Evolutionary conservation across 2,797 vertebrate species (phyloP), one percentile per base, ranked within the genome.

Genomic region (Mionectes olivaceus): DNA sequence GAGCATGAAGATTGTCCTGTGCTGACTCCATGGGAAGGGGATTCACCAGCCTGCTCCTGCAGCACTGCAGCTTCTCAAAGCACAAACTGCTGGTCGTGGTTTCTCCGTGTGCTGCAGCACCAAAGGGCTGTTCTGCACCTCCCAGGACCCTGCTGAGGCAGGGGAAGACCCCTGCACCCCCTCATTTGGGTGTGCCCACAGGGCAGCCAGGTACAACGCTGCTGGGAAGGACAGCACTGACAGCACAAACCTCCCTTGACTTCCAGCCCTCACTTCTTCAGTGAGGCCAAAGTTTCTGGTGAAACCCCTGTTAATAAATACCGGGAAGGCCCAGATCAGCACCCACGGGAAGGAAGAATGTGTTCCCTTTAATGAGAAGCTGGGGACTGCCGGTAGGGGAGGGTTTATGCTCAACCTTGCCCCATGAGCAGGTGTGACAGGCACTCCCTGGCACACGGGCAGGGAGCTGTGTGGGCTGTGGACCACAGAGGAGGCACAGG

Each of bases 201-300:
- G 44, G n/a, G 35, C 30, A n/a, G 7, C 33, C 32, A 52, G n/a
- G 5, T 3, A 4, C 0, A 1, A 3, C 0, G 0, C 39, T 80
- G 59, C 41, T 77, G 79, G 59, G 28, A 52, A 30, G 19, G 33
- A 22, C 17, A 32, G 8, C 73, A 30, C 25, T 0, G 0, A 21
- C 32, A 49, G 28, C 63, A 41, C 12, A 46, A 35, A 7, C 35
- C 30, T 41, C 32, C 14, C 11, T 0, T 10, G 10, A 28, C 21
- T 49, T 77, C 50, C 47, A 81, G 65, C 41, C 46, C 43, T 47
- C 19, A 0, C 19, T 35, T 39, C 32, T 64, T 3, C 0, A 1
- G 16, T 11, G 41, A 60, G 24, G 13, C 44, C 33, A 7, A 44
- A 56, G n/a, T 39, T 33, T 9, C 49, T 22, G 56, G 30, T 76